Evolutionary conservation across 2,113 vertebrate species (phyloP).

Genomic region (Oryzias woworae): DNA sequence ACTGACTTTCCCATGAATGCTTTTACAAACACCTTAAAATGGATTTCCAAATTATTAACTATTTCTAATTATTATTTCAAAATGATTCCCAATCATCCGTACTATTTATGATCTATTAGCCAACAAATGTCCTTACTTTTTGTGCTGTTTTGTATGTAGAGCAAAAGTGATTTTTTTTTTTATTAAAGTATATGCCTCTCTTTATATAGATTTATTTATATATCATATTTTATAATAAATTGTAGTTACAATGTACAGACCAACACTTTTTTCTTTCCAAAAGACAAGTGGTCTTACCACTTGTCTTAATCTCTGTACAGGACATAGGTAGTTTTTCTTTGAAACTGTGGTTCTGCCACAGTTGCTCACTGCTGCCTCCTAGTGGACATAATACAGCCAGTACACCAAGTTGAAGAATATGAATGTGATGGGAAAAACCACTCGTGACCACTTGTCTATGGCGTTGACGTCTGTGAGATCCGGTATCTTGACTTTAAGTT

Average conservation of each 20-base stretch:
- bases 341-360: slow-evolving; percentile 22
- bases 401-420: slow-evolving; percentile 95
- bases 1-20: too few species aligned
- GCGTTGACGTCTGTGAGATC: slow-evolving; percentile 93
- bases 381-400: slow-evolving; percentile 96
- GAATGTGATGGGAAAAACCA: slow-evolving; percentile 90
- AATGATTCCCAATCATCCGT: too few species aligned
- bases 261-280: slow-evolving; percentile 34
- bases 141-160: background rate
- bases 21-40: too few species aligned
- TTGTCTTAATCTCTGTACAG: slow-evolving; percentile 35
- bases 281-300: slow-evolving; percentile 38
- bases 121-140: too few species aligned
- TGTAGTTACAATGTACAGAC: slow-evolving; percentile 72
- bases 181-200: slow-evolving; percentile 65
- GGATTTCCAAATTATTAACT: too few species aligned
- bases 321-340: slow-evolving; percentile 31
- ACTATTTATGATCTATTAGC: too few species aligned
- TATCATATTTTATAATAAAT: slow-evolving; percentile 25
- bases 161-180: slow-evolving; percentile 28
- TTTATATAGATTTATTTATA: slow-evolving; percentile 46
- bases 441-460: slow-evolving; percentile 97
- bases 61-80: too few species aligned
- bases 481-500: slow-evolving; percentile 94
- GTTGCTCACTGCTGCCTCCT: slow-evolving; percentile 49